Percentiles rank a stretch among this genome's conserved stretches.
Conservation (phyloP, 2,888 invertebrate genomes). For the Ormyrus rosae region DNA sequence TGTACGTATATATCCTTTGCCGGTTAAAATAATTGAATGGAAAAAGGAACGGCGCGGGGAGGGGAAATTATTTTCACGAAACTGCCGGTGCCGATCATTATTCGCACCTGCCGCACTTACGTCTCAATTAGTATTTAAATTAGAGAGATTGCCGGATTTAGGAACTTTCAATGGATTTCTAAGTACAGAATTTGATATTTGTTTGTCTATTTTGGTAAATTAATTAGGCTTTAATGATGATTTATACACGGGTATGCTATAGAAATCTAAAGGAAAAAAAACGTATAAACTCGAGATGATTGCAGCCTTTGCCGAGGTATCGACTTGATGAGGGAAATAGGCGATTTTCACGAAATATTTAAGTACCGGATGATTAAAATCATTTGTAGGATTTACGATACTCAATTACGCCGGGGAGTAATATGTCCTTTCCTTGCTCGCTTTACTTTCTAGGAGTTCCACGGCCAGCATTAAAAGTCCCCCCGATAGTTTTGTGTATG, state of each 20-base stretch:
- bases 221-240: no score
- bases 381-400: conserved; percentile 26
- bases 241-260: not conserved
- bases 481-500: not conserved
- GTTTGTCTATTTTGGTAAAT: no score
- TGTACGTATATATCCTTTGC: no score
- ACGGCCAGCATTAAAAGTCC: not conserved
- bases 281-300: not conserved
- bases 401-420: conserved; percentile 16
- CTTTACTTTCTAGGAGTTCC: conserved; percentile 14
- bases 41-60: not conserved
- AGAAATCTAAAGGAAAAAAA: not conserved
- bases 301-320: not conserved
- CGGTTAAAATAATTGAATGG: no score
- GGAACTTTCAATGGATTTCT: no score
- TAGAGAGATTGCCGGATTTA: no score
- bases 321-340: no score
- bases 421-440: not conserved
- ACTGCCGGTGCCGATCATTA: no score
- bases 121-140: no score
- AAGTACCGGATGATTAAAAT: conserved; percentile 1
- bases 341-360: no score
- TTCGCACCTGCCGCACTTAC: no score
- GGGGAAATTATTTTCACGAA: no score
- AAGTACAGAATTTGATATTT: not conserved